These are phyloP conservation scores for Pygoscelis adeliae DNA, from an alignment of 2,113 vertebrate species.

Conservation along the genomic window DNA sequence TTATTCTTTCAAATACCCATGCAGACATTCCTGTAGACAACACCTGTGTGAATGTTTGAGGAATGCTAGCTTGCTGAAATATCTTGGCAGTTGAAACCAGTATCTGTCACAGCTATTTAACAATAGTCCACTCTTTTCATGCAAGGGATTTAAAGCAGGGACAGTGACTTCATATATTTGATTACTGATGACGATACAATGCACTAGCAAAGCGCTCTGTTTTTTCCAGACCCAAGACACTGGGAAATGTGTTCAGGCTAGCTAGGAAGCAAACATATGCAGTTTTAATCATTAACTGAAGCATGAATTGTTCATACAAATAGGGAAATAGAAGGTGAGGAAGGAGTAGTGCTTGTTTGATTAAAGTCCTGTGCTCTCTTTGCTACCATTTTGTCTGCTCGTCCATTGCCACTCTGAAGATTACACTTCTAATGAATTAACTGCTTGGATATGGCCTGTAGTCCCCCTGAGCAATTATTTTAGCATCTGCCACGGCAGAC, in stretches of 20 bases:
- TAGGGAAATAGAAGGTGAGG: neutral
- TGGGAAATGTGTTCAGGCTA: neutral
- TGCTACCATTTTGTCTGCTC: neutral
- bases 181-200: neutral
- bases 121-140: neutral
- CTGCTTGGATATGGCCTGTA: slow-evolving; percentile 21
- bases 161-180: neutral
- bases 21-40: neutral
- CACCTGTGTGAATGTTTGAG: neutral
- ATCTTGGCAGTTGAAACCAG: neutral
- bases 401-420: neutral
- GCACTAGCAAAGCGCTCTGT: neutral
- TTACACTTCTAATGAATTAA: slow-evolving; percentile 40
- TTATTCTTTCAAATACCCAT: neutral
- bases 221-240: neutral
- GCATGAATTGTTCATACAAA: neutral
- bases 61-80: neutral
- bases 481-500: slow-evolving; percentile 40
- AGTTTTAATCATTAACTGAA: neutral
- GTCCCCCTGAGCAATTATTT: slow-evolving; percentile 59
- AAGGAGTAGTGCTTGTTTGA: neutral
- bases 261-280: neutral
- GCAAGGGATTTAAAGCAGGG: neutral
- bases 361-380: neutral
- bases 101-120: neutral